phyloP scores from a whole-genome alignment of 2,113 vertebrate species.

The Phalacrocorax brasilianus region DNA sequence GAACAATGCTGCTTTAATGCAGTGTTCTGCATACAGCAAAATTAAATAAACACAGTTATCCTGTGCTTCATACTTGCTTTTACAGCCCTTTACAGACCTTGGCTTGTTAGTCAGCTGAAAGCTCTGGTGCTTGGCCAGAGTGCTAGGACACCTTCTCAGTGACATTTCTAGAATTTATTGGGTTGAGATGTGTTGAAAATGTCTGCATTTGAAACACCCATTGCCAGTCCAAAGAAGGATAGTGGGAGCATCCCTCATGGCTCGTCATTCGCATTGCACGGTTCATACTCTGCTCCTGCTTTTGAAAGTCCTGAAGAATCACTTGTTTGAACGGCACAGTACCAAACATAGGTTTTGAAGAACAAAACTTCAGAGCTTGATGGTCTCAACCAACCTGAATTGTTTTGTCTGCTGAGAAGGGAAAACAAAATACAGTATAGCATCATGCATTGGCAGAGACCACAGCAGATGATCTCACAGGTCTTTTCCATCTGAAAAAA shows the following conservation, averaged over 20 bases:
- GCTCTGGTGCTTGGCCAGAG: not conserved
- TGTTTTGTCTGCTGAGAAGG: not conserved
- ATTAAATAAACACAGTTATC: not conserved
- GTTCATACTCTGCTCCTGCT: not conserved
- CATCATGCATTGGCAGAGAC: not conserved
- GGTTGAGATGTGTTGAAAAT: not conserved
- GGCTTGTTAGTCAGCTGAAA: not conserved
- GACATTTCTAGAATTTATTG: not conserved
- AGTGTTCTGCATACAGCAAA: not conserved
- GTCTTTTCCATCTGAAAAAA: not conserved
- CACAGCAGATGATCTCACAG: not conserved
- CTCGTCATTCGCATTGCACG: accelerated
- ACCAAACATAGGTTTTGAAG: not conserved
- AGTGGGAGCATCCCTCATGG: not conserved
- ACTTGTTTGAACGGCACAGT: not conserved
- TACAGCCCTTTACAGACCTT: not conserved
- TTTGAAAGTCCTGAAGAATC: not conserved
- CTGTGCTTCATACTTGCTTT: not conserved
- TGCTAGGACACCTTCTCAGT: not conserved
- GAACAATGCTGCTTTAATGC: not conserved
- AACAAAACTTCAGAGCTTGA: not conserved
- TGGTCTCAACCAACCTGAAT: not conserved
- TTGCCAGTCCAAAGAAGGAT: not conserved
- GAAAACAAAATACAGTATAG: not conserved
- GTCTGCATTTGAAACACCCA: not conserved